Conservation (phyloP, 1,140 invertebrate species). For the Drosophila sturtevanti region DNA sequence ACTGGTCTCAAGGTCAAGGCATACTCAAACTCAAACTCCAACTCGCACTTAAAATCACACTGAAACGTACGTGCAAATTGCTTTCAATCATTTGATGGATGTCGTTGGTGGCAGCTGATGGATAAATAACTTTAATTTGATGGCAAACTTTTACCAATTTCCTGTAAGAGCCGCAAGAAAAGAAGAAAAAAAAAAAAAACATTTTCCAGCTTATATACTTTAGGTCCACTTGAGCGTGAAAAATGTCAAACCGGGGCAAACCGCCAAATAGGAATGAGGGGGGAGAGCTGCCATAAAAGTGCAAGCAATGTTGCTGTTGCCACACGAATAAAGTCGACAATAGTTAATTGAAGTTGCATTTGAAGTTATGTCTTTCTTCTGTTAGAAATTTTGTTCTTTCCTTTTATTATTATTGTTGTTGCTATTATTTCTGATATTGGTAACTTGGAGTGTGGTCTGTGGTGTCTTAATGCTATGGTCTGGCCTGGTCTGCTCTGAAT, state of each 20-base stretch:
- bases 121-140: constrained; percentile 33
- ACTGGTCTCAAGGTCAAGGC: constrained; percentile 65
- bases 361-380: constrained; percentile 54
- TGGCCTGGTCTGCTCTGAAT: neutral
- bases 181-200: neutral
- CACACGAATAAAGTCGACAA: constrained; percentile 19
- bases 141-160: constrained; percentile 56
- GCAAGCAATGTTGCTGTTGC: constrained; percentile 39
- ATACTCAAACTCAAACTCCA: neutral
- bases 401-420: neutral
- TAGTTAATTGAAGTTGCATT: constrained; percentile 46
- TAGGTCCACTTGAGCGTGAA: constrained; percentile 31
- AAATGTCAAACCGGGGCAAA: constrained; percentile 38
- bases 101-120: constrained; percentile 31
- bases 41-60: neutral
- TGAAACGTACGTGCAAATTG: constrained; percentile 61
- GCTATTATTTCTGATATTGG: neutral
- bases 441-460: neutral
- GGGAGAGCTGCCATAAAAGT: constrained; percentile 66
- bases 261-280: constrained; percentile 9
- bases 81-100: constrained; percentile 51
- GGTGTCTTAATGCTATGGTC: too few relatives aligned
- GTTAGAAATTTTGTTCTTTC: constrained; percentile 15
- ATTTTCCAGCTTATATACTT: neutral
- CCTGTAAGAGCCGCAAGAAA: constrained; percentile 7